These are phyloP conservation scores for Camelus dromedarius DNA, from an alignment of 2,113 vertebrate species.

Conservation along the genomic window DNA sequence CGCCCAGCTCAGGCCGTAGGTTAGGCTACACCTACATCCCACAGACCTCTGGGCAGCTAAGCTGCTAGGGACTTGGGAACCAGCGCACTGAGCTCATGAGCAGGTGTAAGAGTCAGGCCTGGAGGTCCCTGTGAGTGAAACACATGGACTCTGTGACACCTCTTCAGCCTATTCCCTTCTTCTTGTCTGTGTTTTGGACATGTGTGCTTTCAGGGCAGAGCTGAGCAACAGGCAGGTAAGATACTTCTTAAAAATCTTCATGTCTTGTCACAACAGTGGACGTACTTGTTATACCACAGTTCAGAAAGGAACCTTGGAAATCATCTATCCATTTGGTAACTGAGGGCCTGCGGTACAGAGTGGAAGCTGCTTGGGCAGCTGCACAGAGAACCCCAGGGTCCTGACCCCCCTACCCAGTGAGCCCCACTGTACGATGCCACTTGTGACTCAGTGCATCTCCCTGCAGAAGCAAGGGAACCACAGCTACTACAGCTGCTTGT, in stretches of 20 bases:
- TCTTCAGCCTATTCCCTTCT: not conserved
- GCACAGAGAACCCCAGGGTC: not conserved
- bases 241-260: not conserved
- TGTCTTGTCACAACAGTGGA: conserved; percentile 1
- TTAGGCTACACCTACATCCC: not conserved
- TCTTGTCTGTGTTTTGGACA: not conserved
- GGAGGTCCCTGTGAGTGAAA: not conserved
- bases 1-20: not conserved
- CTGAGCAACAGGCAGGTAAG: not conserved
- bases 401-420: not conserved
- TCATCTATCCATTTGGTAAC: not conserved
- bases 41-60: not conserved
- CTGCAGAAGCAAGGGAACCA: not conserved
- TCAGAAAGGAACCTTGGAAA: not conserved
- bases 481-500: not conserved
- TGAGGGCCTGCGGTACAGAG: not conserved
- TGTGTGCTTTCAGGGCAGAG: not conserved
- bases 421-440: no score
- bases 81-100: not conserved
- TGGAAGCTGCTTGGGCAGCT: not conserved
- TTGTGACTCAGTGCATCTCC: not conserved
- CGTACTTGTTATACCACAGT: not conserved
- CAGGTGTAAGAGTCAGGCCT: not conserved
- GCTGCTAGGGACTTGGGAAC: not conserved
- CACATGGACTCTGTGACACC: not conserved